Base-by-base conservation (phyloP, 53 echinoderm and acorn worm species). In the Temnopleurus reevesii region DNA sequence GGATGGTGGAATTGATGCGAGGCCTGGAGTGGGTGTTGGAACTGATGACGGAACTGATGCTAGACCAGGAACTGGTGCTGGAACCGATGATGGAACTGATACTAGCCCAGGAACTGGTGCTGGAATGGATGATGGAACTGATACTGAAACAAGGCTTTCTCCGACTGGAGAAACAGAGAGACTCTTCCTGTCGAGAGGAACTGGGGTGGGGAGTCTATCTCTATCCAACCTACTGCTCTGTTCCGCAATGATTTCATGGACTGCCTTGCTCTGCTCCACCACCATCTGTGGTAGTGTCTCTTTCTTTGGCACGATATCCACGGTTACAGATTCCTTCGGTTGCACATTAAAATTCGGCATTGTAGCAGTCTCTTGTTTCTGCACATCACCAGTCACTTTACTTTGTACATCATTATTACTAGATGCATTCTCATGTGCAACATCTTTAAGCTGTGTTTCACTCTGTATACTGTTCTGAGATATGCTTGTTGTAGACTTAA, bases 211-310 rank as follows among this genome's bases (percentile, higher is more conserved):
- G 21, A 60, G 59, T 5, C 45, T 85, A 6, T 85, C 85, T 24
- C 43, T 60, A 31, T 85, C 85, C 60, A 43, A 35, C n/a, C 85
- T 85, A 25, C 43, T 45, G 46, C 61, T 60, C 45, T 85, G 60
- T 46, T 60, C 61, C 10, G 85, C 85, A 58, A 85, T 85, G 25
- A 85, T 85, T 57, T 85, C 85, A 47, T 85, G 85, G 59, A 85
- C 85, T 10, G 85, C 85, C 24, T 85, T 83, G 43, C 33, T 85
- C 21, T 38, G 27, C 8, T 35, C 36, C 8, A 58, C 59, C 19
- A 9, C 84, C 45, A 29, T 30, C 12, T 81, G 46, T 46, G 81
- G 77, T 10, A 77, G 24, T 53, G 46, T 53, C 9, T 81, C 81
- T 33, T 33, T 55, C 83, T 83, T 83, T 47, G 17, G 80, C 4